Conservation (phyloP, 1,140 invertebrate genomes). For the Steinernema khuongi region DNA sequence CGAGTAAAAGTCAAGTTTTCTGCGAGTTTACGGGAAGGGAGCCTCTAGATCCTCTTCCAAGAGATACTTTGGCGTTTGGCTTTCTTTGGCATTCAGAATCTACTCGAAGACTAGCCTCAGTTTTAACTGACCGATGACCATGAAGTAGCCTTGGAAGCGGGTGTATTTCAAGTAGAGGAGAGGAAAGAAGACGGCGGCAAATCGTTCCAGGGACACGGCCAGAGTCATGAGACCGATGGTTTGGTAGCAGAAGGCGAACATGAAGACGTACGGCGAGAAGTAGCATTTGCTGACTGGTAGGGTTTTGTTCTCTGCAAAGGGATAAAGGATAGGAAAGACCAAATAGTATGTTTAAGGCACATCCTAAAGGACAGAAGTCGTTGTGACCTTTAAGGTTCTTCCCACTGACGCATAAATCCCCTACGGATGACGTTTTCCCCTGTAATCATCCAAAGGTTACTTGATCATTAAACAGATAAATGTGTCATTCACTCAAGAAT, state of each 20-base stretch:
- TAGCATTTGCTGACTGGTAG: not conserved
- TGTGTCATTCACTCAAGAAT: no score
- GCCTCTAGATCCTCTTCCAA: no score
- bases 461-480: no score
- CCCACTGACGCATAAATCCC: no score
- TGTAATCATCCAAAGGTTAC: no score
- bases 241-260: slow-evolving; percentile 14
- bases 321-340: not conserved
- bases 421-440: no score
- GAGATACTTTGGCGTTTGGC: no score
- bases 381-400: no score
- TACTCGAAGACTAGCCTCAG: not conserved
- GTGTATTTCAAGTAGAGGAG: not conserved
- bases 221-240: slow-evolving; percentile 3
- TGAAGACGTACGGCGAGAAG: slow-evolving; percentile 4
- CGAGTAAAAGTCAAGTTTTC: no score
- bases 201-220: not conserved
- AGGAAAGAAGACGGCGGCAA: not conserved
- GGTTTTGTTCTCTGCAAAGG: not conserved
- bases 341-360: not conserved
- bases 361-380: no score
- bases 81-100: no score
- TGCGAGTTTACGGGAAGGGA: no score
- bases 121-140: not conserved
- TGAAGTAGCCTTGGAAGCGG: not conserved